Conservation (phyloP, 2,888 invertebrate species). For the Eupithecia abbreviata region DNA sequence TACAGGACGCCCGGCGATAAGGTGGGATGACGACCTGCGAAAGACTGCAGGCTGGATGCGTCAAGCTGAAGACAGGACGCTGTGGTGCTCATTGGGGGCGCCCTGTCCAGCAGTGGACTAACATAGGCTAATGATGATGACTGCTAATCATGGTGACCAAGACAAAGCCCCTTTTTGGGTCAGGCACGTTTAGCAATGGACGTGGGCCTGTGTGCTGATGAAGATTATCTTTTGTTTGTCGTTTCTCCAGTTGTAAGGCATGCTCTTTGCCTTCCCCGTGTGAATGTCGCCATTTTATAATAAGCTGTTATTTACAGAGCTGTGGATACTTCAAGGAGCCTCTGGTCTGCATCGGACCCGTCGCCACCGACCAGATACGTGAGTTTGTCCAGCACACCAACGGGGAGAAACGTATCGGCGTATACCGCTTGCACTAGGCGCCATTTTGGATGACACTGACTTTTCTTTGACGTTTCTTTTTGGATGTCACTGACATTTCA, state of each 20-base stretch:
- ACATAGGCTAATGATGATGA: no score
- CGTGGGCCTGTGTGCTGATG: no score
- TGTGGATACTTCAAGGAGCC: conserved; percentile 97
- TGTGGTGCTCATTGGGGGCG: no score
- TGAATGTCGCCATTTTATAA: background rate
- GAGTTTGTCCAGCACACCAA: conserved; percentile 90
- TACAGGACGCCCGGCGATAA: no score
- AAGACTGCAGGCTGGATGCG: no score
- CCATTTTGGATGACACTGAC: conserved; percentile 22
- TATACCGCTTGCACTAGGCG: conserved; percentile 80
- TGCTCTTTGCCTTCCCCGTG: background rate
- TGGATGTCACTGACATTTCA: conserved; percentile 13
- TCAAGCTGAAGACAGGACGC: no score
- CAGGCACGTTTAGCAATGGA: background rate
- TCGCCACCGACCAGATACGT: conserved; percentile 89
- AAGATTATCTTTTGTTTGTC: background rate
- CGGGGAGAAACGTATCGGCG: conserved; percentile 91
- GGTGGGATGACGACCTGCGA: no score
- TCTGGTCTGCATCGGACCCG: conserved; percentile 93
- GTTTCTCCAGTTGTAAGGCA: background rate
- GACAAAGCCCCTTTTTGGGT: no score
- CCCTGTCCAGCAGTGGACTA: no score
- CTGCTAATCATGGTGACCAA: no score
- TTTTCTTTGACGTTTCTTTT: conserved; percentile 5
- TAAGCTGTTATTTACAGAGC: conserved; percentile 79